A percentile compares a stretch with the other conserved stretches of the same genome.
These are phyloP conservation scores for Macquaria australasica DNA, from an alignment of 2,113 vertebrate genomes.

Conservation along the genomic window DNA sequence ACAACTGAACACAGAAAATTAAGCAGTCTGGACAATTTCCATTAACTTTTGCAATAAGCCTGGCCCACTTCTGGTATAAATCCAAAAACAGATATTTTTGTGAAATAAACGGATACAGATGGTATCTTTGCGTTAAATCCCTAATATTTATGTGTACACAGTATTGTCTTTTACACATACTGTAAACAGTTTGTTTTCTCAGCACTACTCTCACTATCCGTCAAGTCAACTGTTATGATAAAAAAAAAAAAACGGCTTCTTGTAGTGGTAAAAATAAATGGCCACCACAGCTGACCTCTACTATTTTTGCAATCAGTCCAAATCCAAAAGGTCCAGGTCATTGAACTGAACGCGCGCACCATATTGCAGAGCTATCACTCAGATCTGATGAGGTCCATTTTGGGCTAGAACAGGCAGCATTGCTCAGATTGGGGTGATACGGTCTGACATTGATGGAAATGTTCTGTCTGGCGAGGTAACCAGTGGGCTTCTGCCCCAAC, in stretches of 20 bases:
- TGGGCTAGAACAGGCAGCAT: neutral
- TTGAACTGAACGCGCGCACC: neutral
- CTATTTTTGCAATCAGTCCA: neutral
- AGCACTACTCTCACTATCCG: neutral
- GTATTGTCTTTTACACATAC: neutral
- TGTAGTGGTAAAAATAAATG: neutral
- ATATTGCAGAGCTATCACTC: neutral
- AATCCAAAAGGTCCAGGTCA: neutral
- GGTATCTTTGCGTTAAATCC: neutral
- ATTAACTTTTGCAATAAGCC: neutral
- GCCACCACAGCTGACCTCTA: neutral
- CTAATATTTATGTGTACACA: neutral
- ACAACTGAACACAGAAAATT: neutral
- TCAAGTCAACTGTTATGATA: neutral
- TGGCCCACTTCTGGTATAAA: neutral
- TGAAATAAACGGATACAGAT: neutral
- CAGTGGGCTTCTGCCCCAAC: constrained; percentile 19
- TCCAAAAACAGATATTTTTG: neutral
- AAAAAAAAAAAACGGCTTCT: neutral
- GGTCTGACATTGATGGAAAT: constrained; percentile 18
- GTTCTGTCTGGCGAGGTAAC: constrained; percentile 26
- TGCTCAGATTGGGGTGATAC: neutral
- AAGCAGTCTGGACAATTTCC: neutral
- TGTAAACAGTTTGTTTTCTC: neutral
- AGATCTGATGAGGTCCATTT: neutral